Percentiles rank a stretch among this genome's conserved stretches.
phyloP scores from a whole-genome alignment of 2,797 vertebrate genomes.

The Podargus strigoides region DNA sequence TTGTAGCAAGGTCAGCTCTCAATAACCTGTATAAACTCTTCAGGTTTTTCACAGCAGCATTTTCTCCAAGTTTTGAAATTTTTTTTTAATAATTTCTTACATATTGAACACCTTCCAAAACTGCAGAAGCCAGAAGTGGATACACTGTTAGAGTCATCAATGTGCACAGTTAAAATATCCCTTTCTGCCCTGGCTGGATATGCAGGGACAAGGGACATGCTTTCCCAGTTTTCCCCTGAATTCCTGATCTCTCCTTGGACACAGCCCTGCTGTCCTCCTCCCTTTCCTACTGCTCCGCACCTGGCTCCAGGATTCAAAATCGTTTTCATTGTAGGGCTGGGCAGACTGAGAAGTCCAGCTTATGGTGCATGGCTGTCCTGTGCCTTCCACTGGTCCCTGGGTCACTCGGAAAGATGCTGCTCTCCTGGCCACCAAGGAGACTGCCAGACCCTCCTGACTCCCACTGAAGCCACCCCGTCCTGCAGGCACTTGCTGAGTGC shows the following conservation, averaged over 20 bases:
- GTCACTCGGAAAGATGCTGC: background rate
- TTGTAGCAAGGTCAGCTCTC: background rate
- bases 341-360: background rate
- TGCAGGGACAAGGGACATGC: rapidly evolving
- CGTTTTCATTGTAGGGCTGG: background rate
- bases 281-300: background rate
- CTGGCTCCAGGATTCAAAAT: background rate
- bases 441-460: background rate
- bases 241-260: background rate
- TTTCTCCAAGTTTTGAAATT: background rate
- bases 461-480: rapidly evolving
- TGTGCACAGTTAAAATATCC: background rate
- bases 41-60: background rate
- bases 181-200: background rate
- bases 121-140: background rate
- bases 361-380: rapidly evolving
- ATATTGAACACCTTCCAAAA: background rate
- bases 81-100: background rate
- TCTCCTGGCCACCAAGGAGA: background rate
- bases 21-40: background rate
- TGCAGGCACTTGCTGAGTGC: rapidly evolving
- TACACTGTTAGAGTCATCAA: background rate
- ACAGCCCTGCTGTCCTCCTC: background rate
- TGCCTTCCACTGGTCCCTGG: background rate
- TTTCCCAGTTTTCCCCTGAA: background rate